These are phyloP conservation scores for Parnassius apollo DNA, from an alignment of 2,888 invertebrate genomes.

Conservation along the genomic window DNA sequence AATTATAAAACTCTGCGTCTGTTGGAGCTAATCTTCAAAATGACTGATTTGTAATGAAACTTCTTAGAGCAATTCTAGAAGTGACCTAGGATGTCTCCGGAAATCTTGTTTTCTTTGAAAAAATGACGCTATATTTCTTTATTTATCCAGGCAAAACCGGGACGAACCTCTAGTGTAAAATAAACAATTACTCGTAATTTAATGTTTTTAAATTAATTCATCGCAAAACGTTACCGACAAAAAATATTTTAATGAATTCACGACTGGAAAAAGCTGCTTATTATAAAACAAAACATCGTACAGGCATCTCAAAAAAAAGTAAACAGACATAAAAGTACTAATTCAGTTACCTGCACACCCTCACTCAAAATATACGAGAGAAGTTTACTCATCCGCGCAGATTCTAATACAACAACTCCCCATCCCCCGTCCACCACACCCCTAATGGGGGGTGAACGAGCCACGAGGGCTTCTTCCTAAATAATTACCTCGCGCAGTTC, in stretches of 20 bases:
- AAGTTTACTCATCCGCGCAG: conserved; percentile 49
- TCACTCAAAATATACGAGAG: conserved; percentile 34
- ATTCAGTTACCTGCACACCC: conserved; percentile 39
- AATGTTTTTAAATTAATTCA: no score
- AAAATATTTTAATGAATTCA: conserved; percentile 11
- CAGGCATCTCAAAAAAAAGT: conserved; percentile 24
- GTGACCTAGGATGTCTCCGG: no score
- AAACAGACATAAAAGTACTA: conserved; percentile 28
- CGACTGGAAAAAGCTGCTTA: conserved; percentile 4
- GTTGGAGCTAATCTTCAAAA: no score
- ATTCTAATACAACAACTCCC: conserved; percentile 41
- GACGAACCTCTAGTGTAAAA: no score
- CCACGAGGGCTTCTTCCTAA: conserved; percentile 48
- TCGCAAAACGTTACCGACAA: no score
- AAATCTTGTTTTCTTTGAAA: no score
- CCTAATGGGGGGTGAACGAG: conserved; percentile 28
- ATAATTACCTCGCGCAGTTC: conserved; percentile 68
- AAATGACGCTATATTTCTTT: no score
- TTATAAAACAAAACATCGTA: conserved; percentile 16
- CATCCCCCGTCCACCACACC: conserved; percentile 26
- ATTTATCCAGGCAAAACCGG: no score
- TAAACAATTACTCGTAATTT: no score
- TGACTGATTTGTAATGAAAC: no score
- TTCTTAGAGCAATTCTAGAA: no score
- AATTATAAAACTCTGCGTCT: no score